phyloP scores from a whole-genome alignment of 2,888 invertebrate species.

The Drosophila paucipuncta region DNA sequence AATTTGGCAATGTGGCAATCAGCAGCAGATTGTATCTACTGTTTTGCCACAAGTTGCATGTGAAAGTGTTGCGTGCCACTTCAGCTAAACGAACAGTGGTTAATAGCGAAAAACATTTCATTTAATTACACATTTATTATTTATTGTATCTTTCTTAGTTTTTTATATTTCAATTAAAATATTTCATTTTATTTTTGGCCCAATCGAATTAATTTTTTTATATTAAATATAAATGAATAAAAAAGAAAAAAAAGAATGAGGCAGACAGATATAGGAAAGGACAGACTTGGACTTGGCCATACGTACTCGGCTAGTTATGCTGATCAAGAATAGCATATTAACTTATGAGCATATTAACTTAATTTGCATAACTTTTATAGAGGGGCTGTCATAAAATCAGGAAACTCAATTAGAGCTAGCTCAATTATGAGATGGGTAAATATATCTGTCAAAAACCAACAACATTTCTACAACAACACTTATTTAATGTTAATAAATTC shows the following conservation, averaged over 20 bases:
- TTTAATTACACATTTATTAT: background rate
- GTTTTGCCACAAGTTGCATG: constrained; percentile 1
- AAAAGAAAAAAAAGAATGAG: too few relatives aligned
- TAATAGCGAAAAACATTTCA: background rate
- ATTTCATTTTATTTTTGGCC: background rate
- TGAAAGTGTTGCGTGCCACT: constrained; percentile 22
- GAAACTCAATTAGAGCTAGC: background rate
- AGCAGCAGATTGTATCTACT: constrained; percentile 4
- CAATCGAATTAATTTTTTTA: too few relatives aligned
- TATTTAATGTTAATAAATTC: background rate
- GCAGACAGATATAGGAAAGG: too few relatives aligned
- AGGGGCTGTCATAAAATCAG: background rate
- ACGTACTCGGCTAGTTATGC: too few relatives aligned
- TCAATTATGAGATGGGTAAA: background rate
- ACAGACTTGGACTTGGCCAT: too few relatives aligned
- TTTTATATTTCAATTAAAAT: background rate
- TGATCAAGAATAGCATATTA: too few relatives aligned
- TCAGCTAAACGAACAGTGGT: constrained; percentile 9
- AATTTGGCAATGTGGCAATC: constrained; percentile 40
- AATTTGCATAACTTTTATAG: too few relatives aligned
- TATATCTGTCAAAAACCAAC: background rate
- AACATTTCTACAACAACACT: background rate
- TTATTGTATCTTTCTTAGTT: background rate
- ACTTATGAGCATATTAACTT: background rate
- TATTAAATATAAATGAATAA: too few relatives aligned